Conservation (phyloP, 2,797 vertebrate species). For the Ammospiza maritima region DNA sequence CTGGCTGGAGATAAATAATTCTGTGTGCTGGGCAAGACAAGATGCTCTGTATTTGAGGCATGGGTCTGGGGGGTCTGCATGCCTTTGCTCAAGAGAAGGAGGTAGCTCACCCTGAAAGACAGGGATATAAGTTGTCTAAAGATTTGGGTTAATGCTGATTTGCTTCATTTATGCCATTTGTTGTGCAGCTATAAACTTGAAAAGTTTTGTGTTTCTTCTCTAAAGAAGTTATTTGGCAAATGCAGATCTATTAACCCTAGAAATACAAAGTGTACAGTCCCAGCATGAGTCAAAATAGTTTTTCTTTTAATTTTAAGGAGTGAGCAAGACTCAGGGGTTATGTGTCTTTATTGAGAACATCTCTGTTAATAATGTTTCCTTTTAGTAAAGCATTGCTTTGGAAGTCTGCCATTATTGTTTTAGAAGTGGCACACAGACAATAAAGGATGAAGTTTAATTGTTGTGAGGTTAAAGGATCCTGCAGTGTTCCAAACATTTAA, state of each 20-base stretch:
- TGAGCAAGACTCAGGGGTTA: not conserved
- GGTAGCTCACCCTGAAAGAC: not conserved
- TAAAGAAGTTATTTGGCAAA: not conserved
- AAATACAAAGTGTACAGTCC: not conserved
- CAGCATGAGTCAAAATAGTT: not conserved
- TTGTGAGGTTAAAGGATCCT: not conserved
- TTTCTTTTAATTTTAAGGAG: not conserved
- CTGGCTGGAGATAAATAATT: not conserved
- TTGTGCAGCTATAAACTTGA: not conserved
- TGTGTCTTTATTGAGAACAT: not conserved
- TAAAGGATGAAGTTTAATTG: not conserved
- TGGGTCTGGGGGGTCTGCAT: not conserved
- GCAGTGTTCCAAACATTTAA: not conserved
- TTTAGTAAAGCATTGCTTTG: not conserved
- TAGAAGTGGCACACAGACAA: not conserved
- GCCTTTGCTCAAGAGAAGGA: fast-evolving
- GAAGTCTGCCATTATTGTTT: not conserved
- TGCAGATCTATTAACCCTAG: not conserved
- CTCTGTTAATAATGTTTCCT: not conserved
- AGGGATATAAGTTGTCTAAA: not conserved
- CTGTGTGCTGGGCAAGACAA: not conserved
- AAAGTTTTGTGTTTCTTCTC: not conserved
- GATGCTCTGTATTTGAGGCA: fast-evolving
- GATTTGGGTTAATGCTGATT: not conserved
- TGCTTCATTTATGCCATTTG: not conserved